phyloP scores from a whole-genome alignment of 2,888 invertebrate species.

The Dryadula phaetusa region DNA sequence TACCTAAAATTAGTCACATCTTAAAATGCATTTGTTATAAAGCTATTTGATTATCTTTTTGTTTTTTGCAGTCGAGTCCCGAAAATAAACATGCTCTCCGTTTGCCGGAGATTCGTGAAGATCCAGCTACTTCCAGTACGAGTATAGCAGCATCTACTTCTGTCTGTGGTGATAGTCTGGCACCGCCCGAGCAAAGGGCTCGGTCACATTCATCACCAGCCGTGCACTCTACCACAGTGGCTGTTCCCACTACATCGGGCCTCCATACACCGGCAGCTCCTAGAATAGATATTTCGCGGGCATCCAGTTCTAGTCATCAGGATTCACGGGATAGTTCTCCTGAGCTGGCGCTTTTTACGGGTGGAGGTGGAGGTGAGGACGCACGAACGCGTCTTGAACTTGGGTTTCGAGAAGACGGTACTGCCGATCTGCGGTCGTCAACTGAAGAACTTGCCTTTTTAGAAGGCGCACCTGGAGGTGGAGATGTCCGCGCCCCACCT shows the following conservation, averaged over 20 bases:
- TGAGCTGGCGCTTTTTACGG: conserved; percentile 91
- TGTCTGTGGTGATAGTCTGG: conserved; percentile 53
- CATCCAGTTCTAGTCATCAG: conserved; percentile 94
- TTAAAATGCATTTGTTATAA: background rate
- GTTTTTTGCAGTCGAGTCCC: conserved; percentile 81
- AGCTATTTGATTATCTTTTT: background rate
- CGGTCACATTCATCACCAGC: conserved; percentile 74
- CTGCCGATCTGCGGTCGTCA: conserved; percentile 93
- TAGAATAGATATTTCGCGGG: conserved; percentile 94
- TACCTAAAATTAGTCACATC: background rate
- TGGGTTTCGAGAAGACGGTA: conserved; percentile 90
- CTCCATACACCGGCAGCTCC: conserved; percentile 89
- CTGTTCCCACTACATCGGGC: conserved; percentile 41
- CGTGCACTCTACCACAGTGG: conserved; percentile 49
- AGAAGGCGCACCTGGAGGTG: conserved; percentile 76
- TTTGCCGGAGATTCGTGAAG: conserved; percentile 83
- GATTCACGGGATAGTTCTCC: conserved; percentile 94
- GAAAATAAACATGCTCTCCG: conserved; percentile 83
- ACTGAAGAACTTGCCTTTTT: conserved; percentile 95
- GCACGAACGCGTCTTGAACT: conserved; percentile 68
- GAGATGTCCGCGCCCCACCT: conserved; percentile 74
- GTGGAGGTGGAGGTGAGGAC: conserved; percentile 58
- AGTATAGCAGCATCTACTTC: conserved; percentile 53
- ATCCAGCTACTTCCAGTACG: conserved; percentile 54
- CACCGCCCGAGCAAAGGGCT: conserved; percentile 69